A percentile compares a stretch with the other conserved stretches of the same genome.
These are phyloP conservation scores for Pollenia amentaria DNA, from an alignment of 2,888 invertebrate genomes.

Conservation along the genomic window DNA sequence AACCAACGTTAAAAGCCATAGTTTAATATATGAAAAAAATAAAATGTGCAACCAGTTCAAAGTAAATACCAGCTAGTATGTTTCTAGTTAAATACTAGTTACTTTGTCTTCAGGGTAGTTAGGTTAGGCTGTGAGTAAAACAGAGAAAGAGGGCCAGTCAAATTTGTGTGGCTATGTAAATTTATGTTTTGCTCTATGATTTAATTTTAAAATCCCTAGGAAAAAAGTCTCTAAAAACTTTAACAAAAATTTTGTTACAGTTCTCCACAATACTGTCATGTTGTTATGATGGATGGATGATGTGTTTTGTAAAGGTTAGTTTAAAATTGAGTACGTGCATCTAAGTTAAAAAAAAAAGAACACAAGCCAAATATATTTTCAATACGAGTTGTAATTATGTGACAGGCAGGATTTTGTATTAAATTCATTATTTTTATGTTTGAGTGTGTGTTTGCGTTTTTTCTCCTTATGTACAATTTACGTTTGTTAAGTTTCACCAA, in stretches of 20 bases:
- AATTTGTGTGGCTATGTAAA: neutral
- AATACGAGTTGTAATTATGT: constrained; percentile 3
- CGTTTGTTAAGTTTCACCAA: neutral
- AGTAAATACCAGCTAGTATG: too few relatives aligned
- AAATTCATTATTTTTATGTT: constrained; percentile 13
- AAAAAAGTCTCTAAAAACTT: neutral
- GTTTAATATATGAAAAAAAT: too few relatives aligned
- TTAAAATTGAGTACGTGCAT: neutral
- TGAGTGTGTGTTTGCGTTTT: neutral
- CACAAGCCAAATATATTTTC: neutral
- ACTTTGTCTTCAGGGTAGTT: too few relatives aligned
- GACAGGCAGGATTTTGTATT: neutral
- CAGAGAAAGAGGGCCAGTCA: neutral
- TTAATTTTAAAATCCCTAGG: neutral
- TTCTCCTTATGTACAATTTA: neutral
- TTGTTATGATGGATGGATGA: constrained; percentile 19
- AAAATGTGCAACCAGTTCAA: too few relatives aligned
- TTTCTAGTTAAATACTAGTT: too few relatives aligned
- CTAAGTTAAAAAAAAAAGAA: neutral
- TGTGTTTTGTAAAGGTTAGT: neutral
- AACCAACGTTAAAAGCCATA: too few relatives aligned
- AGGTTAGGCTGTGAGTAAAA: too few relatives aligned
- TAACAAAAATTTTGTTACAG: neutral
- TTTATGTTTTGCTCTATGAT: neutral
- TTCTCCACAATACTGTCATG: constrained; percentile 34